phyloP scores from a whole-genome alignment of 2,888 invertebrate genomes.

The Drosophila ochracea region DNA sequence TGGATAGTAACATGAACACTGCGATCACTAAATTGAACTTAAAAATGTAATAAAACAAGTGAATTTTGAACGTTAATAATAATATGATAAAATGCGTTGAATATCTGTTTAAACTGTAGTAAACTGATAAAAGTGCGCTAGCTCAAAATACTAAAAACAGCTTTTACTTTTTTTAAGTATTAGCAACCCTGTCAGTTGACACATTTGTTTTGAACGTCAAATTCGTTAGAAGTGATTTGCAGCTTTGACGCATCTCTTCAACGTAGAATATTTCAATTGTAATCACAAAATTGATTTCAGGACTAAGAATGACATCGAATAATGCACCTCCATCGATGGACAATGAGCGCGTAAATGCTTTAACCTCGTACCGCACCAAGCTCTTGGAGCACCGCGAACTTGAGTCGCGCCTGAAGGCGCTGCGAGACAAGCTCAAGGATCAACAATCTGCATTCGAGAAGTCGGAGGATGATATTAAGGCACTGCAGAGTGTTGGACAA shows the following conservation, averaged over 20 bases:
- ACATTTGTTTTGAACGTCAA: constrained; percentile 25
- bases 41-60: background rate
- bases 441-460: constrained; percentile 98
- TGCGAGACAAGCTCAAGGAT: constrained; percentile 96
- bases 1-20: background rate
- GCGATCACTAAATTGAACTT: background rate
- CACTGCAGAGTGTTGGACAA: constrained; percentile 99
- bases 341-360: constrained; percentile 89
- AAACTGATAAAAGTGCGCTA: background rate
- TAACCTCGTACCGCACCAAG: constrained; percentile 96
- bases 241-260: constrained; percentile 27
- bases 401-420: constrained; percentile 96
- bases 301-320: constrained; percentile 25
- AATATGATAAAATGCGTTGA: background rate
- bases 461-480: constrained; percentile 99
- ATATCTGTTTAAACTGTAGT: background rate
- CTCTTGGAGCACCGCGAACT: constrained; percentile 97
- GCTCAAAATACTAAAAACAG: background rate
- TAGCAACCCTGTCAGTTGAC: constrained; percentile 22
- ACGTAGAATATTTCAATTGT: constrained; percentile 3
- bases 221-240: constrained; percentile 52
- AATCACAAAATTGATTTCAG: constrained; percentile 30
- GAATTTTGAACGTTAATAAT: background rate
- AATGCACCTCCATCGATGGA: background rate
- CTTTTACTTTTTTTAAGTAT: background rate